phyloP scores from a whole-genome alignment of 2,113 vertebrate genomes.

The Semicossyphus pulcher region DNA sequence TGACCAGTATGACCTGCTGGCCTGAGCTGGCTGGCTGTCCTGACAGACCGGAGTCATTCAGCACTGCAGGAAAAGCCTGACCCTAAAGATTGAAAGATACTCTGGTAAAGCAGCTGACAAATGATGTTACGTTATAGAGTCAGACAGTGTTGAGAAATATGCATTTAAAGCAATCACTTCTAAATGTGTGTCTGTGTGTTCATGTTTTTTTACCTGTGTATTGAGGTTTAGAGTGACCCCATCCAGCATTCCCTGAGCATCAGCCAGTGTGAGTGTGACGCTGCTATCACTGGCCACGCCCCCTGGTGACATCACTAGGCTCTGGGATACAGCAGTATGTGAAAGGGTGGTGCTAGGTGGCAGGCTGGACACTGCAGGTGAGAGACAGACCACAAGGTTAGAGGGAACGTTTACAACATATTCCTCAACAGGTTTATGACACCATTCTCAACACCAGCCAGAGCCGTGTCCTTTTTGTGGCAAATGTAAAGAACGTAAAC shows the following conservation, averaged over 20 bases:
- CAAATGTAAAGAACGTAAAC: background rate
- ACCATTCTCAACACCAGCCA: background rate
- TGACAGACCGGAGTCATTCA: conserved; percentile 87
- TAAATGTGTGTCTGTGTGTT: background rate
- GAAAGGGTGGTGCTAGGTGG: conserved; percentile 86
- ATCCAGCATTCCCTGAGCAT: conserved; percentile 95
- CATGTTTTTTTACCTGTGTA: conserved; percentile 84
- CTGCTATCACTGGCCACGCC: conserved; percentile 89
- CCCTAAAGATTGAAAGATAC: conserved; percentile 75
- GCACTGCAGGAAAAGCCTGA: conserved; percentile 90
- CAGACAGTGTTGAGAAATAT: background rate
- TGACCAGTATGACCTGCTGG: conserved; percentile 95
- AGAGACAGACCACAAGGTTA: background rate
- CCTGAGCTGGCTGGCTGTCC: conserved; percentile 81
- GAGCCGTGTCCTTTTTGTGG: background rate
- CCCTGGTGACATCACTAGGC: conserved; percentile 93
- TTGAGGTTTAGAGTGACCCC: conserved; percentile 95
- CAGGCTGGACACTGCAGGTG: conserved; percentile 80
- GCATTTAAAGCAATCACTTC: background rate
- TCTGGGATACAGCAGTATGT: conserved; percentile 87
- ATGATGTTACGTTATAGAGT: background rate
- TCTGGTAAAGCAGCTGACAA: background rate
- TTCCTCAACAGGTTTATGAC: background rate
- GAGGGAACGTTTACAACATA: background rate
- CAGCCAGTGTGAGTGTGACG: conserved; percentile 94